Conservation (phyloP, 1,140 invertebrate species). For the Probaryconus sp. region DNA sequence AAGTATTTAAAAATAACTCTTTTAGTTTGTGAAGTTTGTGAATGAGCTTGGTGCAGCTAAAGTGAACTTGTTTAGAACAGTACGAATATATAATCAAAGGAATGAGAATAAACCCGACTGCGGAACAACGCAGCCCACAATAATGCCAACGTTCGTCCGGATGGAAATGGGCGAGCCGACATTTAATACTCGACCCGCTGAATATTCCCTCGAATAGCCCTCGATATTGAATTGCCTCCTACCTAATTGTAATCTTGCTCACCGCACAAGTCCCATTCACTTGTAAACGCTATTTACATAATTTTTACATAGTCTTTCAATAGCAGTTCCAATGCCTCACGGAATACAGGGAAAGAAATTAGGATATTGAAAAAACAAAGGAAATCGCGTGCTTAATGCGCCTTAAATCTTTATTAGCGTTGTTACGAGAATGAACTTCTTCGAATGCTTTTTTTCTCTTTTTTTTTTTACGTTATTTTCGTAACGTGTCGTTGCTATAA, state of each 20-base stretch:
- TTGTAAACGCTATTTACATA: constrained; percentile 77
- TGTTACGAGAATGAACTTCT: too few species aligned
- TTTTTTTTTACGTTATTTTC: too few species aligned
- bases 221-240: constrained; percentile 77
- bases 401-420: too few species aligned
- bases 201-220: constrained; percentile 75
- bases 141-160: constrained; percentile 65
- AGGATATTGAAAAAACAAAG: background rate
- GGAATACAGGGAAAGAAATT: background rate
- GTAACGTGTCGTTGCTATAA: too few species aligned
- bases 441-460: too few species aligned
- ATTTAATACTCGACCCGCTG: constrained; percentile 74
- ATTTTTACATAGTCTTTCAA: constrained; percentile 74
- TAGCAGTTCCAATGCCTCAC: background rate
- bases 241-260: constrained; percentile 77
- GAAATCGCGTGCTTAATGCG: too few species aligned
- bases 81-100: constrained; percentile 51
- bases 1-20: constrained; percentile 34
- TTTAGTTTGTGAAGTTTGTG: constrained; percentile 12
- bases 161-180: constrained; percentile 67
- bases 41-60: constrained; percentile 17
- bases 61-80: constrained; percentile 46
- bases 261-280: constrained; percentile 70
- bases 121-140: constrained; percentile 44
- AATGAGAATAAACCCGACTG: constrained; percentile 39